A percentile compares a stretch with the other conserved stretches of the same genome.
phyloP scores from a whole-genome alignment of 2,113 vertebrate species.

The Cepphus grylle region DNA sequence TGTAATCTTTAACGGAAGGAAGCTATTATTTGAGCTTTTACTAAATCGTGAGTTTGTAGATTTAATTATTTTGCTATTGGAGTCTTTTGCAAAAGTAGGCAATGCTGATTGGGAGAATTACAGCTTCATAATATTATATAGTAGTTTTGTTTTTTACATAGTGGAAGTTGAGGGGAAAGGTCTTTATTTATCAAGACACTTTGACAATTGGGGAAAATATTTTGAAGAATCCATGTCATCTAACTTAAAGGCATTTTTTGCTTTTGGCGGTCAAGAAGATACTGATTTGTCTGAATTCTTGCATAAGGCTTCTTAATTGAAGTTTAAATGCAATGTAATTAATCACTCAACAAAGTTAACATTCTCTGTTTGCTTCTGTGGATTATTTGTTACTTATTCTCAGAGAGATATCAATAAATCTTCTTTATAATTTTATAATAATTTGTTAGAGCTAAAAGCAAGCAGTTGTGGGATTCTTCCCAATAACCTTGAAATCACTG shows the following conservation, averaged over 20 bases:
- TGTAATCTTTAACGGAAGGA: neutral
- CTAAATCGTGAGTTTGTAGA: neutral
- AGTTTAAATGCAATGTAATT: neutral
- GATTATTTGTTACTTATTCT: neutral
- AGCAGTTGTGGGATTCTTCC: neutral
- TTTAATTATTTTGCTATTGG: neutral
- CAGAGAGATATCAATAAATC: neutral
- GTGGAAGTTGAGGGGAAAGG: neutral
- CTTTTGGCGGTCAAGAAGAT: neutral
- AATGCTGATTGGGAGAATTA: neutral
- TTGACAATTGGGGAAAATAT: neutral
- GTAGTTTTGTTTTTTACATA: neutral
- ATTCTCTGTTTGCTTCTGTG: neutral
- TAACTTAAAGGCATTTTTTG: neutral
- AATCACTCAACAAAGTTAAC: neutral
- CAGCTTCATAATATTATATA: neutral
- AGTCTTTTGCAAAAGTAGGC: neutral
- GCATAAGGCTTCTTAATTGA: neutral
- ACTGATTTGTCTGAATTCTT: neutral
- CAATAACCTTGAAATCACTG: neutral
- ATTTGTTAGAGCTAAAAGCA: neutral
- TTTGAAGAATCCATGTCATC: neutral
- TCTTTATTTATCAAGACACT: neutral
- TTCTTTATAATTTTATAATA: neutral
- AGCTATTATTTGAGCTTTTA: neutral